phyloP scores from a whole-genome alignment of 2,888 invertebrate genomes.

The Agrochola lychnidis region DNA sequence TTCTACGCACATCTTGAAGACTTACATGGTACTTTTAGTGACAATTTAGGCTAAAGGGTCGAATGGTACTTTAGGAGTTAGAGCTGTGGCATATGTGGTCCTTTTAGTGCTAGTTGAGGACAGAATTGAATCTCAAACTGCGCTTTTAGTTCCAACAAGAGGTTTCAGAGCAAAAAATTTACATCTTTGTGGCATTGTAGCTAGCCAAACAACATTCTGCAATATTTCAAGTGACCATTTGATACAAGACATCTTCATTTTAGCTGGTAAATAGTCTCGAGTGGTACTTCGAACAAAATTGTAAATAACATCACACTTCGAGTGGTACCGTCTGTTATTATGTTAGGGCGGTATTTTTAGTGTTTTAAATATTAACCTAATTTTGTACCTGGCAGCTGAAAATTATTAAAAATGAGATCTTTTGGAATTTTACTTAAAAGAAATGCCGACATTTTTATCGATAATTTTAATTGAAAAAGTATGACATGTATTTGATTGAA shows the following conservation, averaged over 20 bases:
- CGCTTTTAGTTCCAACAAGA: not conserved
- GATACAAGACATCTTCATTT: not conserved
- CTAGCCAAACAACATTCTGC: not conserved
- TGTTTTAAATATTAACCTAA: conserved; percentile 25
- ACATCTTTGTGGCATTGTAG: not conserved
- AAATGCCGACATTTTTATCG: not conserved
- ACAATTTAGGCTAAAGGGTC: conserved; percentile 10
- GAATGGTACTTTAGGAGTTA: not conserved
- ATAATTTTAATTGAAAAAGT: not conserved
- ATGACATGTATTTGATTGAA: conserved; percentile 35
- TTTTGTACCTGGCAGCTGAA: conserved; percentile 52
- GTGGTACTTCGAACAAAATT: conserved; percentile 31
- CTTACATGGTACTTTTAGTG: conserved; percentile 13
- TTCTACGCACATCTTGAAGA: conserved; percentile 1
- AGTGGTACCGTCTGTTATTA: conserved; percentile 26
- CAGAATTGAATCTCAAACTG: conserved; percentile 16
- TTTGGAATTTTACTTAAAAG: conserved; percentile 23
- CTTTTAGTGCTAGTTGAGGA: conserved; percentile 10
- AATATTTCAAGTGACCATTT: conserved; percentile 8
- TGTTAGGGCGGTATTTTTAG: conserved; percentile 37
- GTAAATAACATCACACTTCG: conserved; percentile 15
- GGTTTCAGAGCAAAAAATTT: not conserved
- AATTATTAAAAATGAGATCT: conserved; percentile 42
- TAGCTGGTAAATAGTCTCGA: conserved; percentile 6
- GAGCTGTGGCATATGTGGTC: not conserved